These are phyloP conservation scores for Mizuhopecten yessoensis DNA, from an alignment of 1,140 invertebrate genomes.

Conservation along the genomic window DNA sequence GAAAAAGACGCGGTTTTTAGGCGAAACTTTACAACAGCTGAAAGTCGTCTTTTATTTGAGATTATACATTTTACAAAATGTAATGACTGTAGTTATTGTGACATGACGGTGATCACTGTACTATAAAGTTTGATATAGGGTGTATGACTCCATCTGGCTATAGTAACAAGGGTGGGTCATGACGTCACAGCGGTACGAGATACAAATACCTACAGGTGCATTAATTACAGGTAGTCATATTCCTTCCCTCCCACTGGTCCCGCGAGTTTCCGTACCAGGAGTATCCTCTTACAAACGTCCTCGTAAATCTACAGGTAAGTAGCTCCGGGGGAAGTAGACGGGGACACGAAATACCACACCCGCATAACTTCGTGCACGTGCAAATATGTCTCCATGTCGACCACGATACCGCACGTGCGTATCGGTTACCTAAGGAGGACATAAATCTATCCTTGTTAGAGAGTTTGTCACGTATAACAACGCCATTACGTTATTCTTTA, in stretches of 20 bases:
- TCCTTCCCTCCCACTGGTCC: neutral
- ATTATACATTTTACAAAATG: too few relatives aligned
- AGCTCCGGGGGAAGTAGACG: neutral
- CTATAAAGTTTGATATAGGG: neutral
- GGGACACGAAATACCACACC: neutral
- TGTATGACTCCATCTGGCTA: neutral
- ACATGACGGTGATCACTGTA: too few relatives aligned
- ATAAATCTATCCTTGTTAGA: neutral
- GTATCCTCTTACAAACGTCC: neutral
- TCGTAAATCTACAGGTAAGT: neutral
- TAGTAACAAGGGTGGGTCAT: neutral
- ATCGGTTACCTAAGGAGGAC: neutral
- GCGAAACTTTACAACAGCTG: too few relatives aligned
- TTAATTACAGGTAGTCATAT: neutral
- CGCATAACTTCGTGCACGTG: neutral
- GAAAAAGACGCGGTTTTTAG: too few relatives aligned
- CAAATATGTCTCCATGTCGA: neutral
- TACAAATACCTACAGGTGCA: neutral
- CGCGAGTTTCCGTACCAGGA: neutral
- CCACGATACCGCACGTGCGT: slow-evolving; percentile 5
- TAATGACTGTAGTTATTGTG: too few relatives aligned
- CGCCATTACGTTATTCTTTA: too few relatives aligned
- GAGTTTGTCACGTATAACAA: too few relatives aligned
- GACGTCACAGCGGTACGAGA: neutral
- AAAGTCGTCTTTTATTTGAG: too few relatives aligned